Conservation (phyloP, 2,797 vertebrate genomes). For the Hydrolagus colliei region DNA sequence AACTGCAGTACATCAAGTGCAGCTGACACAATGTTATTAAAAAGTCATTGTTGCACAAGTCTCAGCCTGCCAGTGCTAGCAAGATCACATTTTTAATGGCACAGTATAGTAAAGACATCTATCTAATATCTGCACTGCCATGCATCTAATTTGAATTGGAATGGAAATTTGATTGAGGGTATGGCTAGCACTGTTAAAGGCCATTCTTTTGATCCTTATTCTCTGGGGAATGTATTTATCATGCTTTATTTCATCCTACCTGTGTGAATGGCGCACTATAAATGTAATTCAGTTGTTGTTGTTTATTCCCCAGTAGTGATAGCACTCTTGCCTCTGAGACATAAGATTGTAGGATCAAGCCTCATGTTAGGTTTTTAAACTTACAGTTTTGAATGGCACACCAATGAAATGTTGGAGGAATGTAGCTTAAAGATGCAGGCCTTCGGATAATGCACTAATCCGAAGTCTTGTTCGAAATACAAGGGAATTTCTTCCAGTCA, state of each 20-base stretch:
- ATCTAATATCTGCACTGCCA: background rate
- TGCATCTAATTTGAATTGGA: background rate
- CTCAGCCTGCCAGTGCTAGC: background rate
- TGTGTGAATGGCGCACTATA: too few relatives aligned
- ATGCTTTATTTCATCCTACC: too few relatives aligned
- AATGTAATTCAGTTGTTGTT: too few relatives aligned
- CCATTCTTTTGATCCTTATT: too few relatives aligned
- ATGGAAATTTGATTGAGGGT: background rate
- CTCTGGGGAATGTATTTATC: too few relatives aligned
- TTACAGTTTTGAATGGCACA: background rate
- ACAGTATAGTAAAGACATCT: background rate
- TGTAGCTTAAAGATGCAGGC: too few relatives aligned
- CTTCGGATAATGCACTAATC: background rate
- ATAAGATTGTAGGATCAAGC: constrained; percentile 42
- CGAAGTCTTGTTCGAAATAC: too few relatives aligned
- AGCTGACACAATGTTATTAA: background rate
- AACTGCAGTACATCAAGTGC: background rate
- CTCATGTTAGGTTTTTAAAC: background rate
- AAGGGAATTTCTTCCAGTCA: too few relatives aligned
- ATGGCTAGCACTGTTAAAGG: background rate
- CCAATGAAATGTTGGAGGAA: background rate
- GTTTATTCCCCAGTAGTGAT: too few relatives aligned
- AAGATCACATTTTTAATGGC: too few relatives aligned
- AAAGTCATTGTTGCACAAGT: background rate
- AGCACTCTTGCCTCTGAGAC: constrained; percentile 42